phyloP scores from a whole-genome alignment of 1,140 invertebrate genomes.

The Lethrus apterus region DNA sequence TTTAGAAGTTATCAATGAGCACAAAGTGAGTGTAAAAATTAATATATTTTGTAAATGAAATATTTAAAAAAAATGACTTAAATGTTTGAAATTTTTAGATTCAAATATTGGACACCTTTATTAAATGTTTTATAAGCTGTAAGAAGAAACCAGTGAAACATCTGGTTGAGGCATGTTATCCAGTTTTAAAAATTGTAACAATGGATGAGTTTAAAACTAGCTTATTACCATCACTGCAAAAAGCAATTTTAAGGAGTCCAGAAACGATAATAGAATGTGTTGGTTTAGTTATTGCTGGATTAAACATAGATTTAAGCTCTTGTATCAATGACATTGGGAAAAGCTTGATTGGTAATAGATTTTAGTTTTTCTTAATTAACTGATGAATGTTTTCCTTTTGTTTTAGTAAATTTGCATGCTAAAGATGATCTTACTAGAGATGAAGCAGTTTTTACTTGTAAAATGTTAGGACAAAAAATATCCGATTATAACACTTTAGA shows the following conservation, averaged over 20 bases:
- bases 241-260: slow-evolving; percentile 87
- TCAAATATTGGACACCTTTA: slow-evolving; percentile 64
- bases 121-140: slow-evolving; percentile 72
- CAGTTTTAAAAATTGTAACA: slow-evolving; percentile 56
- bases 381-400: slow-evolving; percentile 9
- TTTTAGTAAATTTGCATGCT: slow-evolving; percentile 65
- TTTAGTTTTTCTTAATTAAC: slow-evolving; percentile 9
- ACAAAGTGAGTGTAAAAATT: background rate
- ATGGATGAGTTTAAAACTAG: slow-evolving; percentile 68
- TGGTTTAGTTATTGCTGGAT: slow-evolving; percentile 59
- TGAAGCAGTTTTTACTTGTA: slow-evolving; percentile 62
- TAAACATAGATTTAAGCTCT: slow-evolving; percentile 72
- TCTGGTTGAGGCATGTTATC: slow-evolving; percentile 56
- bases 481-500: slow-evolving; percentile 60
- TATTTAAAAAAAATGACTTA: background rate
- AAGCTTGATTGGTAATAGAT: slow-evolving; percentile 60
- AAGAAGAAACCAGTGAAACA: slow-evolving; percentile 67
- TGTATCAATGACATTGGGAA: slow-evolving; percentile 76
- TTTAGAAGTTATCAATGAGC: background rate
- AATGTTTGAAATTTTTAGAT: slow-evolving; percentile 42
- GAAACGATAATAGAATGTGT: slow-evolving; percentile 83
- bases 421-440: slow-evolving; percentile 71
- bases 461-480: slow-evolving; percentile 64
- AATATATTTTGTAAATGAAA: background rate
- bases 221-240: slow-evolving; percentile 79